These are phyloP conservation scores for Acanthis flammea DNA, from an alignment of 2,797 vertebrate genomes.

Conservation along the genomic window DNA sequence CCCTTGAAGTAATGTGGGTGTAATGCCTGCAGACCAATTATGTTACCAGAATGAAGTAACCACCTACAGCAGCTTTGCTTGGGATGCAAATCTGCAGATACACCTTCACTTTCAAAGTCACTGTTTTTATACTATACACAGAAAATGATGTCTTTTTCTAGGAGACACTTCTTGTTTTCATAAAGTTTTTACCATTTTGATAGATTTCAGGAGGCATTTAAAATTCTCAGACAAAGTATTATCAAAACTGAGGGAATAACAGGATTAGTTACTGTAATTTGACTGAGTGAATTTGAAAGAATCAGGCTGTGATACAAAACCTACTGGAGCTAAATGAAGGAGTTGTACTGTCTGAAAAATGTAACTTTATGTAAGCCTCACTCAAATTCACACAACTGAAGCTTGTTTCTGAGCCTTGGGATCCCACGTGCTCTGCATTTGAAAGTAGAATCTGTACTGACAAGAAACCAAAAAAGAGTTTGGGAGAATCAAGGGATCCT, in stretches of 20 bases:
- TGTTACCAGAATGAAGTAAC: slow-evolving; percentile 21
- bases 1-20: slow-evolving; percentile 37
- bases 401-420: not conserved
- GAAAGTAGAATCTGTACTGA: not conserved
- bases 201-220: not conserved
- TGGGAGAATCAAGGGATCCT: not conserved
- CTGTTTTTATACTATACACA: not conserved
- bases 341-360: not conserved
- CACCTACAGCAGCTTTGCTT: slow-evolving; percentile 21
- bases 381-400: not conserved
- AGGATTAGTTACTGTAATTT: not conserved
- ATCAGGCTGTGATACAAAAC: not conserved
- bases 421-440: not conserved
- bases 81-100: slow-evolving; percentile 19
- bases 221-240: not conserved
- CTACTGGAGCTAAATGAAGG: not conserved
- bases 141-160: not conserved
- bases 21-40: slow-evolving; percentile 71
- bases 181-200: not conserved
- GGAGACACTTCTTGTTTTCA: not conserved
- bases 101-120: not conserved
- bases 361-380: not conserved
- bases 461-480: not conserved
- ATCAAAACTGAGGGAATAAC: not conserved
- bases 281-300: not conserved